Evolutionary conservation across 2,113 vertebrate genomes (phyloP).

Genomic region (Pristiophorus japonicus): DNA sequence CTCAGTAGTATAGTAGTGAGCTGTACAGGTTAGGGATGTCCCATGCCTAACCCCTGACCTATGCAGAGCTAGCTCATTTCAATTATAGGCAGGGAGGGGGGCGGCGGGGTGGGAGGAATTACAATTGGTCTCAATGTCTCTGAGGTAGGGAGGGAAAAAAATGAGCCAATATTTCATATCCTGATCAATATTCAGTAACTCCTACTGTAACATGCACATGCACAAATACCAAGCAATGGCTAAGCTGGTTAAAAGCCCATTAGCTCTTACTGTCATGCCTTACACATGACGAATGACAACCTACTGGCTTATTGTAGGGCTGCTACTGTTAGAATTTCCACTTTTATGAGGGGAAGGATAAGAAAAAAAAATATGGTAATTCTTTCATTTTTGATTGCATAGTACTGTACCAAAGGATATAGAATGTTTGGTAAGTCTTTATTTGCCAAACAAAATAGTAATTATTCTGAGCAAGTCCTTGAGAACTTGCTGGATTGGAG

Average conservation of each 20-base stretch:
- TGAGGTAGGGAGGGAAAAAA: background rate
- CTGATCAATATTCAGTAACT: background rate
- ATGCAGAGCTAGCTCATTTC: background rate
- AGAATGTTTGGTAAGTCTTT: no score
- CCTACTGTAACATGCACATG: background rate
- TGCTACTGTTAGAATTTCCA: no score
- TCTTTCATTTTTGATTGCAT: no score
- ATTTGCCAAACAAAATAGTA: no score
- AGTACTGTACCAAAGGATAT: no score
- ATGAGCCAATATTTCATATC: background rate
- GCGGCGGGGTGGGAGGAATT: background rate
- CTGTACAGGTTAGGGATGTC: background rate
- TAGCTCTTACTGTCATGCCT: background rate
- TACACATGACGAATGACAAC: background rate
- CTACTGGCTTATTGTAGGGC: background rate
- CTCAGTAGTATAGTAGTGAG: background rate
- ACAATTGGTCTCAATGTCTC: background rate
- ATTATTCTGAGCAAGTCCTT: no score
- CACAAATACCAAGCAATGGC: background rate
- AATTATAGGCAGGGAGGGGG: background rate
- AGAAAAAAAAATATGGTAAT: no score
- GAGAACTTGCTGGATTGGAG: no score
- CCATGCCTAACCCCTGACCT: background rate
- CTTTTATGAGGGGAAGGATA: no score
- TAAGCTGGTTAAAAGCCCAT: background rate